Conservation (phyloP, 2,888 invertebrate genomes). For the Agrypnus murinus region DNA sequence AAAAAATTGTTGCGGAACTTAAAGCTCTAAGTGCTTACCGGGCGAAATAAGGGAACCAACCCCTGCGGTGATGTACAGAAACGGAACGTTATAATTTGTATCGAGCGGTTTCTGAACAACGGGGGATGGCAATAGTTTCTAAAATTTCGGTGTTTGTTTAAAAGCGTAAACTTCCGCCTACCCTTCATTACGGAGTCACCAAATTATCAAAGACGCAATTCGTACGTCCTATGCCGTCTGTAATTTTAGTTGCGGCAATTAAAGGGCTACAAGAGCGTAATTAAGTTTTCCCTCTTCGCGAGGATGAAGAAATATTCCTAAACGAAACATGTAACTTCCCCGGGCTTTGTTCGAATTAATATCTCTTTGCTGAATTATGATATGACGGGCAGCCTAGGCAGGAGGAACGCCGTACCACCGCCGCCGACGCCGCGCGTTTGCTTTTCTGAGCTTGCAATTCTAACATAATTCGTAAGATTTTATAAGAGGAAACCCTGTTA, state of each 20-base stretch:
- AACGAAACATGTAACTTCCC: slow-evolving; percentile 48
- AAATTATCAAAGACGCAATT: slow-evolving; percentile 39
- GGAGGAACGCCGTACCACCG: slow-evolving; percentile 7
- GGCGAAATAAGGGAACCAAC: neutral
- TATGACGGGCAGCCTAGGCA: slow-evolving; percentile 40
- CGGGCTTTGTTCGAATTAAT: slow-evolving; percentile 50
- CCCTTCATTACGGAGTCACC: slow-evolving; percentile 34
- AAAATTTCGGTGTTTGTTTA: slow-evolving; percentile 23
- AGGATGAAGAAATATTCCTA: slow-evolving; percentile 46
- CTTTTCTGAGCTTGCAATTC: slow-evolving; percentile 2
- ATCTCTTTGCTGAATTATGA: slow-evolving; percentile 47
- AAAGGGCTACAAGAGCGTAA: slow-evolving; percentile 47
- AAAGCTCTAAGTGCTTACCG: slow-evolving; percentile 25
- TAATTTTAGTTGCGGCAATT: slow-evolving; percentile 49
- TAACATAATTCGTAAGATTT: slow-evolving; percentile 40
- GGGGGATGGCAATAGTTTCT: slow-evolving; percentile 4
- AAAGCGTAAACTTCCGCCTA: slow-evolving; percentile 27
- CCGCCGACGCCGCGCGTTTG: neutral
- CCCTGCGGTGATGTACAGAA: slow-evolving; percentile 1
- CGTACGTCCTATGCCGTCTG: slow-evolving; percentile 35
- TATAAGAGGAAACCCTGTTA: slow-evolving; percentile 41
- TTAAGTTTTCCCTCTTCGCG: slow-evolving; percentile 48
- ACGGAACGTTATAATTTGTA: slow-evolving; percentile 24
- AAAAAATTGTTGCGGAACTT: slow-evolving; percentile 45
- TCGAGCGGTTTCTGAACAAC: neutral